phyloP scores from a whole-genome alignment of 2,113 vertebrate species.

The Elephas maximus region DNA sequence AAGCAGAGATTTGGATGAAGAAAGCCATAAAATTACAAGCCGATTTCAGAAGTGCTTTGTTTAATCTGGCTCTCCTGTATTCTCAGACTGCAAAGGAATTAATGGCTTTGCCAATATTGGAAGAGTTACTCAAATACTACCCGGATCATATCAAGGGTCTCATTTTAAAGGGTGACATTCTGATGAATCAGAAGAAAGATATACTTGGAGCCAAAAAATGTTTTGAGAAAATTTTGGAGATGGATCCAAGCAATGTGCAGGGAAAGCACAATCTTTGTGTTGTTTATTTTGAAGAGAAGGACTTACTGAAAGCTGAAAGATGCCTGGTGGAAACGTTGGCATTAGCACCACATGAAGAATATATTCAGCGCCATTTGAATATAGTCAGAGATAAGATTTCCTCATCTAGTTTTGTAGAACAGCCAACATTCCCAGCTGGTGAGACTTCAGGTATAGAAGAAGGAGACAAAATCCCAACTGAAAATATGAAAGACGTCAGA shows the following conservation, averaged over 20 bases:
- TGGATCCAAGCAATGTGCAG: slow-evolving; percentile 97
- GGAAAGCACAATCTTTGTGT: slow-evolving; percentile 99
- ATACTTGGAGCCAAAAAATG: slow-evolving; percentile 95
- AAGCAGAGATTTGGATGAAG: slow-evolving; percentile 97
- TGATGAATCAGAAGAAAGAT: slow-evolving; percentile 99
- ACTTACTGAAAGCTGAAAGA: slow-evolving; percentile 94
- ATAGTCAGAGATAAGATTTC: slow-evolving; percentile 97
- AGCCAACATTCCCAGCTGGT: slow-evolving; percentile 83
- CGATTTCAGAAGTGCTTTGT: slow-evolving; percentile 97
- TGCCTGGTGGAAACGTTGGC: slow-evolving; percentile 96
- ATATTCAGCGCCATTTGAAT: slow-evolving; percentile 95
- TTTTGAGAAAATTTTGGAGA: slow-evolving; percentile 95
- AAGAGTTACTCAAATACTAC: slow-evolving; percentile 94
- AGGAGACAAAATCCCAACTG: slow-evolving; percentile 80
- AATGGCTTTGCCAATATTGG: slow-evolving; percentile 94
- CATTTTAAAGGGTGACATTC: slow-evolving; percentile 98
- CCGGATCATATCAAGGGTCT: slow-evolving; percentile 98
- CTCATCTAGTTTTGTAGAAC: slow-evolving; percentile 89
- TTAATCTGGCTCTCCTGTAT: slow-evolving; percentile 97
- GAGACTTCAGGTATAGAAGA: slow-evolving; percentile 75
- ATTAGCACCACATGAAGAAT: slow-evolving; percentile 97
- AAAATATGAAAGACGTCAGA: slow-evolving; percentile 87
- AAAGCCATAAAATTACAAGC: slow-evolving; percentile 95
- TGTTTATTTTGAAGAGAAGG: slow-evolving; percentile 97
- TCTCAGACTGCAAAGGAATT: slow-evolving; percentile 95